Evolutionary conservation across 1,140 invertebrate genomes (phyloP).

Genomic region (Diprion similis): DNA sequence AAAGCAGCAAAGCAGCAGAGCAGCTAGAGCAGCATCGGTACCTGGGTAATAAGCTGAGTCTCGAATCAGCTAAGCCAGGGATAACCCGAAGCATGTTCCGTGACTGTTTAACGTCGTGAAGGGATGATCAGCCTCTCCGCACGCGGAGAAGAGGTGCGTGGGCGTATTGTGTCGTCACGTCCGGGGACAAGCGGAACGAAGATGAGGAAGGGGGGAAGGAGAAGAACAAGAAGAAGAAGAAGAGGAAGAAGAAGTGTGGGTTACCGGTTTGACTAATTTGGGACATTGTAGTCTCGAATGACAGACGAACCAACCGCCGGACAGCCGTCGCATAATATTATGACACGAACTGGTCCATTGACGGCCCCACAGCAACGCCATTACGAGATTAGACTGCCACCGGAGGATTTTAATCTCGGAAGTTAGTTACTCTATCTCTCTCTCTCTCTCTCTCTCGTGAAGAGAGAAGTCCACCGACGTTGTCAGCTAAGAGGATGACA

Average conservation of each 20-base stretch:
- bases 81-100: not conserved
- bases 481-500: constrained; percentile 33
- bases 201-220: not conserved
- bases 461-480: not conserved
- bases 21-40: not conserved
- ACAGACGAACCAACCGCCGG: constrained; percentile 29
- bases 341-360: constrained; percentile 27
- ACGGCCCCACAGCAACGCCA: constrained; percentile 6
- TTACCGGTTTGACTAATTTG: constrained; percentile 14
- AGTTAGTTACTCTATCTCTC: not conserved
- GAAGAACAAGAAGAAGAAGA: not conserved
- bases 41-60: not conserved
- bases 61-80: not conserved
- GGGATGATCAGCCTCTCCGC: too few species aligned
- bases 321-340: constrained; percentile 43
- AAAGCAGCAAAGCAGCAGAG: not conserved
- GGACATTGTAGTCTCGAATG: constrained; percentile 9
- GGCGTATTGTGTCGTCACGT: constrained; percentile 2
- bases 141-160: too few species aligned
- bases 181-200: not conserved
- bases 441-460: too few species aligned
- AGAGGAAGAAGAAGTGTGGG: not conserved
- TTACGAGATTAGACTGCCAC: constrained; percentile 26
- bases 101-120: not conserved
- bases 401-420: constrained; percentile 10